A percentile compares a stretch with the other conserved stretches of the same genome.
Evolutionary conservation across 2,797 vertebrate genomes (phyloP).

Genomic region (Myotis daubentonii): DNA sequence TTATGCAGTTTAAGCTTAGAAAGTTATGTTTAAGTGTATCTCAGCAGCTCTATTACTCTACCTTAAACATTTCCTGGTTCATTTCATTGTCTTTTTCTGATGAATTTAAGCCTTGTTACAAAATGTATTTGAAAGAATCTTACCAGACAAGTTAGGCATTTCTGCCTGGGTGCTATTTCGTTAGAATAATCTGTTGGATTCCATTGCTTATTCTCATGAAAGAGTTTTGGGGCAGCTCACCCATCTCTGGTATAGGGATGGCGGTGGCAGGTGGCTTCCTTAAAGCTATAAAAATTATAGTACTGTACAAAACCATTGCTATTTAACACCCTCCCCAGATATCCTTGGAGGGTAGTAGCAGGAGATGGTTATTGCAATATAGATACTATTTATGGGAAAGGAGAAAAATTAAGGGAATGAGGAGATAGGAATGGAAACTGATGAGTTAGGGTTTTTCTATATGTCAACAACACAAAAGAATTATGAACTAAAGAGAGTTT

Average conservation of each 20-base stretch:
- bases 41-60: slow-evolving; percentile 50
- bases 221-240: slow-evolving; percentile 30
- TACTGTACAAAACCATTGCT: slow-evolving; percentile 27
- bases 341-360: background rate
- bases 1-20: slow-evolving; percentile 38
- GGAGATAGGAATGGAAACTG: slow-evolving; percentile 41
- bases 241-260: background rate
- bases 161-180: slow-evolving; percentile 46
- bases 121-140: slow-evolving; percentile 63
- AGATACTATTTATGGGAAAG: slow-evolving; percentile 21
- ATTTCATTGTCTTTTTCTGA: slow-evolving; percentile 18
- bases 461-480: slow-evolving; percentile 50
- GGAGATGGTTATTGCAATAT: slow-evolving; percentile 10
- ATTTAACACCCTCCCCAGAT: slow-evolving; percentile 52
- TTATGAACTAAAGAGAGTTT: slow-evolving; percentile 43
- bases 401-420: slow-evolving; percentile 26
- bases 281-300: slow-evolving; percentile 41
- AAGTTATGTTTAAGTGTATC: slow-evolving; percentile 53
- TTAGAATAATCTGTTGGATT: slow-evolving; percentile 37
- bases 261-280: background rate
- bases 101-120: slow-evolving; percentile 57
- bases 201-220: background rate
- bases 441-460: slow-evolving; percentile 45
- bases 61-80: slow-evolving; percentile 50
- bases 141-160: slow-evolving; percentile 53